phyloP scores from a whole-genome alignment of 2,113 vertebrate species.

The Machaerirhynchus nigripectus region DNA sequence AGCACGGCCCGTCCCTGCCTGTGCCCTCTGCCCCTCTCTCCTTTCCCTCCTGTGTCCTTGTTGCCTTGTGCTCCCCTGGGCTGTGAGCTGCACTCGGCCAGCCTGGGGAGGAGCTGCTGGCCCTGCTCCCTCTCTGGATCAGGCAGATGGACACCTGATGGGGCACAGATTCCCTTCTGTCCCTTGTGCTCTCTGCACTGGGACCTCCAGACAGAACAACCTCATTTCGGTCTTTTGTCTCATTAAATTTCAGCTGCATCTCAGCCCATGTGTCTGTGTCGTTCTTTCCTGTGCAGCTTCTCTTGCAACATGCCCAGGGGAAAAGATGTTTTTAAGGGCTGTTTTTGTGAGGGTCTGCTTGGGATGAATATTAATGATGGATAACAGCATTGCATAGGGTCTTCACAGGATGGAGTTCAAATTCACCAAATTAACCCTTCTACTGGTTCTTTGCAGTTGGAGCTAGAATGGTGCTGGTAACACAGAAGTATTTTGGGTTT shows the following conservation, averaged over 20 bases:
- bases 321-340: neutral
- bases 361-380: neutral
- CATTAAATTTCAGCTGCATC: neutral
- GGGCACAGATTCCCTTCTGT: neutral
- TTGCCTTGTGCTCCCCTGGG: neutral
- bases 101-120: neutral
- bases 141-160: rapidly evolving
- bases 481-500: neutral
- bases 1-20: neutral
- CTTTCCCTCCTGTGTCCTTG: neutral
- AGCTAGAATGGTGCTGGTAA: neutral
- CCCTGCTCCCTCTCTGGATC: neutral
- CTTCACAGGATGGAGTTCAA: neutral
- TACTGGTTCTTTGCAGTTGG: neutral
- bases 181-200: neutral
- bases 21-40: neutral
- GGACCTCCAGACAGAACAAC: neutral
- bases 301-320: neutral
- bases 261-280: neutral
- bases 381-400: neutral
- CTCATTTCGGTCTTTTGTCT: neutral
- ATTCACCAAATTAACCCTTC: neutral
- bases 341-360: neutral
- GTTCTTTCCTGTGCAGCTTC: neutral
- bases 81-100: neutral